Evolutionary conservation across 2,888 invertebrate species (phyloP).

Genomic region (Himalopsyche japonica): DNA sequence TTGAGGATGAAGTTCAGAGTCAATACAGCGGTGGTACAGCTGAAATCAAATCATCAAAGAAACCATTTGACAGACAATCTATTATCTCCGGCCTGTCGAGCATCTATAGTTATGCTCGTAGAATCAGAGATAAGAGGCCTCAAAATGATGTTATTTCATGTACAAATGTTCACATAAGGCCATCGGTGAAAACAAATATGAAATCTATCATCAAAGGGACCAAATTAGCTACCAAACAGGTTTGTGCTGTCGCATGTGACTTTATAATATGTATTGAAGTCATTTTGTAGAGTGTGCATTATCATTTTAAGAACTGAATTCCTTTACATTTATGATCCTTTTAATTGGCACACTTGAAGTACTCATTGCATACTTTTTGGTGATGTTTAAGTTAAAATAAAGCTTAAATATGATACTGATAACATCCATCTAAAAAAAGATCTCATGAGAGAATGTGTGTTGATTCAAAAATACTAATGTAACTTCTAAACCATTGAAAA

Average conservation of each 20-base stretch:
- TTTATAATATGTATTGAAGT: too few relatives aligned
- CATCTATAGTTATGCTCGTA: constrained; percentile 48
- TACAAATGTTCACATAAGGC: constrained; percentile 52
- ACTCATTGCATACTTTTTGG: too few relatives aligned
- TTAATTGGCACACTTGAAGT: too few relatives aligned
- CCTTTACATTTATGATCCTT: too few relatives aligned
- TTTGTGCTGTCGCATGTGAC: constrained; percentile 33
- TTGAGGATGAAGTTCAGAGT: constrained; percentile 52
- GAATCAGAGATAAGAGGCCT: constrained; percentile 53
- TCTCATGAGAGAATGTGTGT: too few relatives aligned
- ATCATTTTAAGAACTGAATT: too few relatives aligned
- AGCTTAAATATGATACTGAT: too few relatives aligned
- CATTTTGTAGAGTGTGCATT: too few relatives aligned
- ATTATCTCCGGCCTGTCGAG: constrained; percentile 53
- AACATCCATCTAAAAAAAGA: too few relatives aligned
- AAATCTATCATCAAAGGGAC: constrained; percentile 56
- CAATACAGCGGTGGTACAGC: constrained; percentile 17
- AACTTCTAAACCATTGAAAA: too few relatives aligned
- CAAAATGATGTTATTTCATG: constrained; percentile 55
- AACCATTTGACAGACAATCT: constrained; percentile 54
- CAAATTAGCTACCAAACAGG: constrained; percentile 58
- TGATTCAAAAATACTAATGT: too few relatives aligned
- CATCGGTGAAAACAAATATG: constrained; percentile 54
- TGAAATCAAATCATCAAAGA: constrained; percentile 13
- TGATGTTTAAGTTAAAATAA: too few relatives aligned